Base-by-base conservation (phyloP, 2,113 vertebrate species). In the Drymodes brunneopygia region DNA sequence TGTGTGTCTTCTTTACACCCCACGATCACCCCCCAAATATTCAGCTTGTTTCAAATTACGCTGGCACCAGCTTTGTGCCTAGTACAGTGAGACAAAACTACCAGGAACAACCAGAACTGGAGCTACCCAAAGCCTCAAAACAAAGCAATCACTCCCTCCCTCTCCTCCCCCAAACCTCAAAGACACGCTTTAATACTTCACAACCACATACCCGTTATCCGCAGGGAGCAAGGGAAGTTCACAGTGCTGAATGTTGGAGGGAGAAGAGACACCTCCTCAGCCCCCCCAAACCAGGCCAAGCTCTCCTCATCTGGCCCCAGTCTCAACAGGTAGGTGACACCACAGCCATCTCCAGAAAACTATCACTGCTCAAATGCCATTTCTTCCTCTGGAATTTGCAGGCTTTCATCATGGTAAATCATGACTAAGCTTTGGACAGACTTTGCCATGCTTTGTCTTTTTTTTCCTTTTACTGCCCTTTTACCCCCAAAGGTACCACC, bases 91-190 rank as follows among this genome's bases (percentile, higher is more conserved):
- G 31, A 35, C 9, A 47, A 50, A 42, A 16, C 16, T 17, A 74
- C 22, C 38, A 53, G 20, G 20, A 74, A 71, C 51, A 71, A 12
- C 22, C 81, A 86, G 58, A 81, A 81, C 60, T 3, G 12, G 22
- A 74, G 38, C 38, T 54, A 74, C 81, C 48, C 51, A 83, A 65
- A 78, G n/a, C 42, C 77, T 75, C 72, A 45, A 58, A 79, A 77
- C 54, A 88, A 72, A 84, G 67, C 33, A 29, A 60, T 28, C 14
- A 1, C 45, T 81, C 50, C 36, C 51, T 75, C 42, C 67, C 28
- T 71, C 60, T 86, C 56, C 62, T 77, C 61, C 66, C 70, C 83
- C 73, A 94, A 74, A 92, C 72, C 93, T 67, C 92, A 87, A 51
- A 73, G 51, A 75, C 51, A 33, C 15, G 33, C 42, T 73, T 67